A percentile compares a stretch with the other conserved stretches of the same genome.
Conservation (phyloP, 2,797 vertebrate genomes). For the Melanogrammus aeglefinus region DNA sequence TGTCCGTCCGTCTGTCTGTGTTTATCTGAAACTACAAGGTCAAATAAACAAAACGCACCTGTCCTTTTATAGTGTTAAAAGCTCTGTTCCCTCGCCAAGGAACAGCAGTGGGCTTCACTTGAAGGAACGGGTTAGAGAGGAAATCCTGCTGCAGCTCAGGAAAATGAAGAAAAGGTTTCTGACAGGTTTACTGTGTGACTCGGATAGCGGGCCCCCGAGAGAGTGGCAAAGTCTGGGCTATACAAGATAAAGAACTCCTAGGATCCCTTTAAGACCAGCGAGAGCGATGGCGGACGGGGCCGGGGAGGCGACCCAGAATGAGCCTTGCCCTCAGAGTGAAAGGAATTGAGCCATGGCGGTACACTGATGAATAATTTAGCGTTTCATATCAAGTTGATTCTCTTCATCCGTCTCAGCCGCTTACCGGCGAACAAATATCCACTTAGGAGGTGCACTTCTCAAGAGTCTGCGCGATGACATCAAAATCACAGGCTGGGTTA, state of each 20-base stretch:
- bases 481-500: constrained; percentile 48
- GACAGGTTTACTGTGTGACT: constrained; percentile 54
- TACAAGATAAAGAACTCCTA: constrained; percentile 20
- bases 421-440: constrained; percentile 43
- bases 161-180: constrained; percentile 40
- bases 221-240: not conserved
- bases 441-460: constrained; percentile 45
- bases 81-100: constrained; percentile 30
- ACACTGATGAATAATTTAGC: constrained; percentile 60
- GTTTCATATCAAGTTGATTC: constrained; percentile 52
- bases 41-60: constrained; percentile 29
- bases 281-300: not conserved
- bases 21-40: constrained; percentile 15
- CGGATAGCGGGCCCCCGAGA: constrained; percentile 35
- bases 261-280: constrained; percentile 40
- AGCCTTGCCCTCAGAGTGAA: constrained; percentile 21
- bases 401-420: constrained; percentile 55
- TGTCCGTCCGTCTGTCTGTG: not conserved
- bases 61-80: constrained; percentile 38
- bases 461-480: constrained; percentile 47
- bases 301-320: constrained; percentile 28
- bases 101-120: constrained; percentile 40
- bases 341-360: constrained; percentile 28
- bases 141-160: constrained; percentile 45
- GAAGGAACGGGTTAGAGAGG: constrained; percentile 28